Percentiles rank a stretch among this genome's conserved stretches.
Evolutionary conservation across 2,797 vertebrate genomes (phyloP).

Genomic region (Urocyon cinereoargenteus): DNA sequence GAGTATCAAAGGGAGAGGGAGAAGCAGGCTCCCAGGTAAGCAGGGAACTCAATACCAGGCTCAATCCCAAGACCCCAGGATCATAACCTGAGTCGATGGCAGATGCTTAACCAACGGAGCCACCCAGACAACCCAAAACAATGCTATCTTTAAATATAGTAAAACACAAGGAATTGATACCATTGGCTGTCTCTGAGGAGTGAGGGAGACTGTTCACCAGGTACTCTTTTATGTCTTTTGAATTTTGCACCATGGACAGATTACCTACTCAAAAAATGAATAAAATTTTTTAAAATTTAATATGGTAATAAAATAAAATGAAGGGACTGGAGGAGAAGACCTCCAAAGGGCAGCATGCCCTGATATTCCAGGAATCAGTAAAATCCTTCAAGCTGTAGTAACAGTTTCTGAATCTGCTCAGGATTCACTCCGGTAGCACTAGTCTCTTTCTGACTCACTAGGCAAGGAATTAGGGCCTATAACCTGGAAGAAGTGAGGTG

Average conservation of each 20-base stretch:
- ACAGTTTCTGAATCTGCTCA: neutral
- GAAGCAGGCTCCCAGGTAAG: too few relatives aligned
- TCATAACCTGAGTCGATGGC: too few relatives aligned
- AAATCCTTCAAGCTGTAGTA: constrained; percentile 35
- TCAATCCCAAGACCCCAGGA: too few relatives aligned
- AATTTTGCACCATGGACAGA: constrained; percentile 63
- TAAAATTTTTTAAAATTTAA: constrained; percentile 61
- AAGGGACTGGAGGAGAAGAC: constrained; percentile 47
- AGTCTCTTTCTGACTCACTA: constrained; percentile 45
- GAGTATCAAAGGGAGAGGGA: too few relatives aligned
- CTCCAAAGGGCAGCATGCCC: neutral
- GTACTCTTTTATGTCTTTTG: constrained; percentile 50
- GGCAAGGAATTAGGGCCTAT: constrained; percentile 46
- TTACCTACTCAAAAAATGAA: constrained; percentile 64
- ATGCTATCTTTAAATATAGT: neutral
- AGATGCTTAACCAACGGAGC: too few relatives aligned
- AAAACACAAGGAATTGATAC: constrained; percentile 36
- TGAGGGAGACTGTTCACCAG: neutral
- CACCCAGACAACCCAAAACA: neutral
- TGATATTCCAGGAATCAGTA: constrained; percentile 17
- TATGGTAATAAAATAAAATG: constrained; percentile 71
- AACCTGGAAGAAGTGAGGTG: constrained; percentile 72
- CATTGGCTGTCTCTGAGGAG: constrained; percentile 37
- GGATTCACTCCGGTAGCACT: neutral
- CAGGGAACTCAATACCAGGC: too few relatives aligned